Percentiles rank a stretch among this genome's conserved stretches.
Evolutionary conservation across 37 sponge, comb jelly and placozoan genomes (phyloP).

Genomic region (Lycopodina hypogea): DNA sequence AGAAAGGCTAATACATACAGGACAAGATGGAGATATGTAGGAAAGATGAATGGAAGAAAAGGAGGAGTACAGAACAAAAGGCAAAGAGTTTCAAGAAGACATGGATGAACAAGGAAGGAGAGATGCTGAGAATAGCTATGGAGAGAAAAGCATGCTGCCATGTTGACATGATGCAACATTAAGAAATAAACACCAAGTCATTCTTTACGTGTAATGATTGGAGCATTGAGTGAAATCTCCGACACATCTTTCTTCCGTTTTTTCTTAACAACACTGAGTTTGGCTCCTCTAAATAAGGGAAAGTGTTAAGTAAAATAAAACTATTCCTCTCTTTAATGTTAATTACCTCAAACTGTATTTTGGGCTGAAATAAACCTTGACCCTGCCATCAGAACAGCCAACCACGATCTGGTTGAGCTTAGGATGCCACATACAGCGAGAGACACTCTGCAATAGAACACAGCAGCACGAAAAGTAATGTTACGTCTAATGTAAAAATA

Average conservation of each 20-base stretch:
- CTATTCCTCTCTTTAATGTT: not conserved
- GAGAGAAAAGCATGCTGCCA: not conserved
- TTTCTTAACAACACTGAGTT: slow-evolving; percentile 63
- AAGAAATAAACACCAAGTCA: not conserved
- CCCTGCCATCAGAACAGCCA: slow-evolving; percentile 77
- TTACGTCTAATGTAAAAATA: not conserved
- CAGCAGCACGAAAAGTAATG: not conserved
- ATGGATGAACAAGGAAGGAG: not conserved
- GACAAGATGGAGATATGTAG: not conserved
- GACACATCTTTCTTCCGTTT: slow-evolving; percentile 31
- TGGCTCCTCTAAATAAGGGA: slow-evolving; percentile 55
- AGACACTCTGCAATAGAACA: slow-evolving; percentile 83
- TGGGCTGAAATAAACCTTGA: slow-evolving; percentile 69
- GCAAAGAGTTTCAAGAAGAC: not conserved
- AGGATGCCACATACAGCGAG: slow-evolving; percentile 85
- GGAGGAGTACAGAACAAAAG: not conserved
- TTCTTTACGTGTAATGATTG: slow-evolving; percentile 52
- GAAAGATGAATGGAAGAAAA: not conserved
- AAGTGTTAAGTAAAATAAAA: not conserved
- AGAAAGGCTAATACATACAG: not conserved
- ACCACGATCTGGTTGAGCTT: slow-evolving; percentile 91
- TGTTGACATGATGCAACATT: not conserved
- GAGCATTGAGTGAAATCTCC: slow-evolving; percentile 16
- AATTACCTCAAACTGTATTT: slow-evolving; percentile 62
- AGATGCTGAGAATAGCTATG: not conserved